Evolutionary conservation across 1,140 invertebrate genomes (phyloP), one percentile per base, ranked within the genome.

Genomic region (Aphaenogaster rudis): DNA sequence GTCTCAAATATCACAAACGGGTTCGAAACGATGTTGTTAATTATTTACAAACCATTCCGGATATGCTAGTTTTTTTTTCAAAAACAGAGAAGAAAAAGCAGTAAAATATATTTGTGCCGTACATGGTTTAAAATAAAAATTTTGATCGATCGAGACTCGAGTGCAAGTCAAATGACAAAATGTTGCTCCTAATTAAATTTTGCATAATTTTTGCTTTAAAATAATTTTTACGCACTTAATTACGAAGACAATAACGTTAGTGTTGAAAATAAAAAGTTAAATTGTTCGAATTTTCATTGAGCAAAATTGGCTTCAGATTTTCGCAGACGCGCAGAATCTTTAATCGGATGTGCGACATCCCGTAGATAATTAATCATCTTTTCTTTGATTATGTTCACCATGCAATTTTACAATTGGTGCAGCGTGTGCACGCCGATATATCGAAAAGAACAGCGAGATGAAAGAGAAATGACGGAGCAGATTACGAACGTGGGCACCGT

Each of bases 381-480:
- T 48, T 66, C 15, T 57, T 33, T 45, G 13, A 71, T 71, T 50
- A 67, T 9, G 42, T 64, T 36, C 59, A 11, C 59, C 17, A 64
- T 79, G 59, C 77, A 13, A 39, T 33, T 17, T 66, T 79, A 39
- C 48, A 15, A 28, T 28, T 28, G 28, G 15, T 28, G 45, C 36
- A 42, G 54, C 54, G 39, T 42, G 54, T 21, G 45, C 11, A 11
- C 13, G 33, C 7, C 42, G 28, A 48, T 33, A 71, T 72, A 48
- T 72, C 42, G 80, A 69, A 59, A 45, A 48, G 28, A 48, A 39
- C 5, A 66, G 54, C 33, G 69, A 48, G 21, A 50, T 61, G 54
- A 72, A 72, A 54, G 67, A 74, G 71, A 74, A 72, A 82, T 59
- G 67, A 28, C 21, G 17, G 45, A 52, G 17, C 77, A 69, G 64